These are phyloP conservation scores for Linnaemya tessellans DNA, from an alignment of 2,888 invertebrate genomes.

Conservation along the genomic window DNA sequence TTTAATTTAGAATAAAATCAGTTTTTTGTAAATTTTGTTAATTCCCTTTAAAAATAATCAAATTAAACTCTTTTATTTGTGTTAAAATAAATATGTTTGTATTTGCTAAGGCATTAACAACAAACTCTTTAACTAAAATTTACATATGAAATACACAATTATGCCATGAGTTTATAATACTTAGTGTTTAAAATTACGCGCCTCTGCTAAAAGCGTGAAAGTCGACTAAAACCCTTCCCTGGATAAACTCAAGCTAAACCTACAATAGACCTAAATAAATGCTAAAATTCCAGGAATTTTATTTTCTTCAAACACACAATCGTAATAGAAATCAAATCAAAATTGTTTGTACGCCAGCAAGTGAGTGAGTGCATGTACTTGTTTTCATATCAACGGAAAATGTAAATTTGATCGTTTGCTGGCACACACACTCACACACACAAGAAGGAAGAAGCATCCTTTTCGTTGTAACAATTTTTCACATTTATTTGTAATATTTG, in stretches of 20 bases:
- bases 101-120: conserved; percentile 51
- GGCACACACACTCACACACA: too few species aligned
- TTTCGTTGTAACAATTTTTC: conserved; percentile 65
- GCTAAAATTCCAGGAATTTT: conserved; percentile 55
- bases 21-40: neutral
- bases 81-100: conserved; percentile 1
- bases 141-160: neutral
- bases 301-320: neutral
- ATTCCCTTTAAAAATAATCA: conserved; percentile 10
- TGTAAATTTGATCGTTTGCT: conserved; percentile 49
- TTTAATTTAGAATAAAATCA: too few species aligned
- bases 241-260: neutral
- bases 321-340: conserved; percentile 20
- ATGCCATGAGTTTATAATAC: neutral
- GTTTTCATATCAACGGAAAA: conserved; percentile 47
- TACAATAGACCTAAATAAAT: conserved; percentile 55
- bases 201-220: conserved; percentile 70
- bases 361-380: neutral
- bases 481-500: conserved; percentile 74
- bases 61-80: neutral
- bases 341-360: neutral
- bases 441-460: conserved; percentile 61
- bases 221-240: conserved; percentile 55
- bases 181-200: conserved; percentile 52
- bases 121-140: conserved; percentile 8